Evolutionary conservation across 1,140 invertebrate genomes (phyloP).

Genomic region (Dendrolimus kikuchii): DNA sequence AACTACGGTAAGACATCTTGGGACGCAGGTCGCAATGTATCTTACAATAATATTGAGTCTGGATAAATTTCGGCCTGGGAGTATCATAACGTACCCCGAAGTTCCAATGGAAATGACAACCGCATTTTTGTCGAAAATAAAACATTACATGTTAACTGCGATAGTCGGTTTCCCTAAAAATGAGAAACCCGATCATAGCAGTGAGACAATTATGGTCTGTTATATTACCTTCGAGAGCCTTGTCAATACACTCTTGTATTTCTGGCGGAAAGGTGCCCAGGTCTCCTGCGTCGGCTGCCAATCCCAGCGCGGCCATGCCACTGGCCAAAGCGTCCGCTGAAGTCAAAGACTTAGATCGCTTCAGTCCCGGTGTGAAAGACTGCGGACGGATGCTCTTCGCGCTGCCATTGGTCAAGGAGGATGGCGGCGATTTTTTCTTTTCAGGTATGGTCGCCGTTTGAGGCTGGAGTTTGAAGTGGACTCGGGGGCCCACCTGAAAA

Average conservation of each 20-base stretch:
- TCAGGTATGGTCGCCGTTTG: constrained; percentile 53
- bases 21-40: no score
- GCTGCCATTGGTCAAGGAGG: constrained; percentile 53
- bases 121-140: no score
- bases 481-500: constrained; percentile 64
- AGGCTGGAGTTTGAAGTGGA: constrained; percentile 71
- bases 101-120: no score
- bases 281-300: constrained; percentile 79
- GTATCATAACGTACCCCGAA: no score
- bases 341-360: constrained; percentile 87
- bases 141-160: no score
- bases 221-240: constrained; percentile 76
- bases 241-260: constrained; percentile 80
- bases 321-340: constrained; percentile 79
- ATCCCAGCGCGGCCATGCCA: constrained; percentile 73
- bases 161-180: no score
- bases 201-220: no score
- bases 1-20: no score
- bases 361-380: constrained; percentile 73
- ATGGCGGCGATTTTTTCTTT: constrained; percentile 65
- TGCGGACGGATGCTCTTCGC: constrained; percentile 53
- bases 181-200: no score
- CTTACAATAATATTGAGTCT: no score
- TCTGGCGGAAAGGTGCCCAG: constrained; percentile 81
- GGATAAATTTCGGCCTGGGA: no score